A percentile compares a stretch with the other conserved stretches of the same genome.
Evolutionary conservation across 1,140 invertebrate genomes (phyloP).

Genomic region (Eulimnadia texana): DNA sequence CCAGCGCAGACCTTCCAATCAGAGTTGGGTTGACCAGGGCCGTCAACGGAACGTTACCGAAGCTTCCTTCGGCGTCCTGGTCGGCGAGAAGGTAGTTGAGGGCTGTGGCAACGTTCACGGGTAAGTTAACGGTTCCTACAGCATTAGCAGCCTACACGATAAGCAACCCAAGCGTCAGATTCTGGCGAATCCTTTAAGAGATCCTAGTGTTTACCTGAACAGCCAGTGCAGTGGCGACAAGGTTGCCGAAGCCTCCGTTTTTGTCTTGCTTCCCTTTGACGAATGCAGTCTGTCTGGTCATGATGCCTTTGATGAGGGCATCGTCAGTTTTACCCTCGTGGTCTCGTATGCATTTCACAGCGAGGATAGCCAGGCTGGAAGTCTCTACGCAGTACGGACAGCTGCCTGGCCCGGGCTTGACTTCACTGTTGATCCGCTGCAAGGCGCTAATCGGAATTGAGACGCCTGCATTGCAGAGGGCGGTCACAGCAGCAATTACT

Average conservation of each 20-base stretch:
- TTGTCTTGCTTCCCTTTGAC: slow-evolving; percentile 16
- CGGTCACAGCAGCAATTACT: slow-evolving; percentile 6
- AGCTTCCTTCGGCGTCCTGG: slow-evolving; percentile 16
- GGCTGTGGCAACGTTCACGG: slow-evolving; percentile 12
- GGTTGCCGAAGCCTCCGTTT: slow-evolving; percentile 14
- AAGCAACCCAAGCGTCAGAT: no score
- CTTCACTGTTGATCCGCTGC: slow-evolving; percentile 13
- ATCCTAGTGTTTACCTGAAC: slow-evolving; percentile 5
- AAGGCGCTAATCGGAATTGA: slow-evolving; percentile 10
- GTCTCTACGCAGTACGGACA: slow-evolving; percentile 15
- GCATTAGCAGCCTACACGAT: slow-evolving; percentile 15
- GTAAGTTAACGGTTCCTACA: slow-evolving; percentile 12
- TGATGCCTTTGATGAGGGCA: slow-evolving; percentile 3
- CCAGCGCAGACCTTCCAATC: slow-evolving; percentile 6
- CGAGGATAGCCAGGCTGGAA: slow-evolving; percentile 15
- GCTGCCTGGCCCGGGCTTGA: slow-evolving; percentile 12
- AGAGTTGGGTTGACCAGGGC: slow-evolving; percentile 11
- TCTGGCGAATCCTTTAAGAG: no score
- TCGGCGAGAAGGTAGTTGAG: slow-evolving; percentile 12
- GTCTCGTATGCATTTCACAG: slow-evolving; percentile 12
- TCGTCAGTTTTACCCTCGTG: neutral
- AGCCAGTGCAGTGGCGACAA: slow-evolving; percentile 10
- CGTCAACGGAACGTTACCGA: slow-evolving; percentile 12
- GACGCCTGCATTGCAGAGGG: slow-evolving; percentile 16
- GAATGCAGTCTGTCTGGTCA: slow-evolving; percentile 14